phyloP scores from a whole-genome alignment of 2,113 vertebrate genomes.

The Tachysurus fulvidraco region DNA sequence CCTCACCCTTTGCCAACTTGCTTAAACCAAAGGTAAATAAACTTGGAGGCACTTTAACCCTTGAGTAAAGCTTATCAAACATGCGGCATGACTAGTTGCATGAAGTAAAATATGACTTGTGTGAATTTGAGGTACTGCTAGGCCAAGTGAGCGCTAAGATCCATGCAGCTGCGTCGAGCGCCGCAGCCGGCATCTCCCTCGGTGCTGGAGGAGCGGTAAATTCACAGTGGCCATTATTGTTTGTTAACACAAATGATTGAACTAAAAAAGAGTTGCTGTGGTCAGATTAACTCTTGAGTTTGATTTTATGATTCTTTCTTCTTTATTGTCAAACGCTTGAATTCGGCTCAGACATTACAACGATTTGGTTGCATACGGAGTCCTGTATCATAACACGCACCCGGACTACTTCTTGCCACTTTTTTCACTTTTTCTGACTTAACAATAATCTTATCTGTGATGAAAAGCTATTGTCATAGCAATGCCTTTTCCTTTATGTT shows the following conservation, averaged over 20 bases:
- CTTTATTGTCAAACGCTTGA: background rate
- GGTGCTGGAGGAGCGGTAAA: constrained; percentile 63
- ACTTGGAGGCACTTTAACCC: background rate
- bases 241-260: constrained; percentile 19
- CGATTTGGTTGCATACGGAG: background rate
- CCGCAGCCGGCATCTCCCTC: constrained; percentile 64
- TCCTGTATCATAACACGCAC: background rate
- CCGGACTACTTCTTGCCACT: background rate
- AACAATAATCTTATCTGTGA: background rate
- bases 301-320: background rate
- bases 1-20: constrained; percentile 59
- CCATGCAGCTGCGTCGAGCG: constrained; percentile 65
- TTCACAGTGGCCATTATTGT: constrained; percentile 23
- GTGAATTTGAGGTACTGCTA: constrained; percentile 71
- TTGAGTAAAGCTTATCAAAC: background rate
- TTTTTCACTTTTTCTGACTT: background rate
- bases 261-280: constrained; percentile 24
- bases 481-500: background rate
- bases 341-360: background rate
- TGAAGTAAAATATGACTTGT: constrained; percentile 60
- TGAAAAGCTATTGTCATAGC: background rate
- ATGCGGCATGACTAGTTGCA: background rate
- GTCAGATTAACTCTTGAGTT: background rate
- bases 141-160: constrained; percentile 67
- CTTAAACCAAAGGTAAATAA: constrained; percentile 74